A percentile compares a stretch with the other conserved stretches of the same genome.
Evolutionary conservation across 1,140 invertebrate species (phyloP).

Genomic region (Conopomorpha cramerella): DNA sequence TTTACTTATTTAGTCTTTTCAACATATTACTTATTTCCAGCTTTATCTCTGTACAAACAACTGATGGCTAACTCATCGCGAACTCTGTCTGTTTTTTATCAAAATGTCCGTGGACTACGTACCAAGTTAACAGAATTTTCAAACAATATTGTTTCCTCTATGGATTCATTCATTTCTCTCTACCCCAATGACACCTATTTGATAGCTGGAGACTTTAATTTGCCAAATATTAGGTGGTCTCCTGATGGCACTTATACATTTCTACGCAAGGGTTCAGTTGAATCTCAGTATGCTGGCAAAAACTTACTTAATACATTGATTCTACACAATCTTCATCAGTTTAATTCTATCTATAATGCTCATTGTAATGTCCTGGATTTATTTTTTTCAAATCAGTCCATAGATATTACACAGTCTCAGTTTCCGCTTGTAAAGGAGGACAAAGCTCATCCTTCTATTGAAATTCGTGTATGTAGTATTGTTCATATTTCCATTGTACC

Average conservation of each 20-base stretch:
- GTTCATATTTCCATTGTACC: too few relatives aligned
- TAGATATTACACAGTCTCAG: too few relatives aligned
- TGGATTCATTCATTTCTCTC: neutral
- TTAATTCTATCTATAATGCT: too few relatives aligned
- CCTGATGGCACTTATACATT: neutral
- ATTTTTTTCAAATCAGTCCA: too few relatives aligned
- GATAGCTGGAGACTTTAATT: neutral
- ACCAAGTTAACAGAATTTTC: neutral
- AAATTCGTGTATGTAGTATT: too few relatives aligned
- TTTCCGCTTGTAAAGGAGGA: too few relatives aligned
- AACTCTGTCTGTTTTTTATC: neutral
- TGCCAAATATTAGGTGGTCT: neutral
- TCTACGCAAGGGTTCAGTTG: neutral
- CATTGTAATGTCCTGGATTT: too few relatives aligned
- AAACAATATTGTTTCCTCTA: neutral
- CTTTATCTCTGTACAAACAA: too few relatives aligned
- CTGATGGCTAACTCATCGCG: too few relatives aligned
- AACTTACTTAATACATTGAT: neutral
- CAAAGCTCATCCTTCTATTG: too few relatives aligned
- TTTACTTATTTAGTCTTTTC: too few relatives aligned
- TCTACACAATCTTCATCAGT: neutral
- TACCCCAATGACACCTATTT: neutral
- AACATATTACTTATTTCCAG: too few relatives aligned
- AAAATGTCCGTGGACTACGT: slow-evolving; percentile 1
- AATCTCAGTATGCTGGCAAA: neutral